Evolutionary conservation across 2,888 invertebrate genomes (phyloP).

Genomic region (Rhagophthalmus giganteus): DNA sequence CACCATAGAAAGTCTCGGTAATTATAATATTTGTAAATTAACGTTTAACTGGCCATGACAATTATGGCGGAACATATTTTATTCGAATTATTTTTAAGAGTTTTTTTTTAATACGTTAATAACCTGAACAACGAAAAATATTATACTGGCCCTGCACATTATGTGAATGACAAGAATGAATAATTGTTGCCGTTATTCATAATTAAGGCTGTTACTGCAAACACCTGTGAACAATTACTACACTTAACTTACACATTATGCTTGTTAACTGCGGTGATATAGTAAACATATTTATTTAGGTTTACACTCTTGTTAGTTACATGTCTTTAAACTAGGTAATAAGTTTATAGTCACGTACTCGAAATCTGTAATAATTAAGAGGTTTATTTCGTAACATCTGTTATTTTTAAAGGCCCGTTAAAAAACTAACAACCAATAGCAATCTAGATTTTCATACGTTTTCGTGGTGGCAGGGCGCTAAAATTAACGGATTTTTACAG

Average conservation of each 20-base stretch:
- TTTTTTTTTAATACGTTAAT: neutral
- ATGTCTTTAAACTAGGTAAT: too few relatives aligned
- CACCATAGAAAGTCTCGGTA: neutral
- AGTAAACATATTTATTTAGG: conserved; percentile 16
- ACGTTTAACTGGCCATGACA: neutral
- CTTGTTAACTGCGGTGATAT: conserved; percentile 23
- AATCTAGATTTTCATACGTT: too few relatives aligned
- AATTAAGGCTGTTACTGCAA: conserved; percentile 32
- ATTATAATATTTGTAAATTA: neutral
- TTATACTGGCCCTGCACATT: conserved; percentile 21
- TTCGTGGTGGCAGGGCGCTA: too few relatives aligned
- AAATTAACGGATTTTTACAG: too few relatives aligned
- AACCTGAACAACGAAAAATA: conserved; percentile 5
- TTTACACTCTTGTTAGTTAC: too few relatives aligned
- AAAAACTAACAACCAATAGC: too few relatives aligned
- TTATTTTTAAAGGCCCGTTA: too few relatives aligned
- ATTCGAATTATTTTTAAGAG: neutral
- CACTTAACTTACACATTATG: conserved; percentile 30
- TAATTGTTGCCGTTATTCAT: conserved; percentile 30
- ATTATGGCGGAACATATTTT: neutral
- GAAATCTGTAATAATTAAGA: too few relatives aligned
- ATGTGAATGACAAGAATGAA: conserved; percentile 24
- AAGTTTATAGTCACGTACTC: too few relatives aligned
- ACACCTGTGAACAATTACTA: conserved; percentile 35
- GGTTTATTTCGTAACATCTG: too few relatives aligned